Conservation (phyloP, 2,797 vertebrate genomes). For the Falco cherrug region DNA sequence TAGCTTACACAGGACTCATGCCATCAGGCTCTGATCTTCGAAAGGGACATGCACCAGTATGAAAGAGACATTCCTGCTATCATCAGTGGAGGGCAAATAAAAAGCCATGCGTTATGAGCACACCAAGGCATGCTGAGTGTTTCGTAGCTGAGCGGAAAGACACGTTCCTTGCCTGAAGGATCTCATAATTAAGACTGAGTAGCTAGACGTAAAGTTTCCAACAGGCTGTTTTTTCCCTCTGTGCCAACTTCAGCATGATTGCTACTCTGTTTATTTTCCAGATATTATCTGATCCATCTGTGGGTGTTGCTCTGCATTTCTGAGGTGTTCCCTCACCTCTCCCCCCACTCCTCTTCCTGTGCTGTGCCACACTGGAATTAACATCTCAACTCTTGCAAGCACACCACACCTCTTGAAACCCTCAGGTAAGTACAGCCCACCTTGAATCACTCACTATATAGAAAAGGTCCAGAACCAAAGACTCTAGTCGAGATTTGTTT, state of each 20-base stretch:
- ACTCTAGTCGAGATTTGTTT: background rate
- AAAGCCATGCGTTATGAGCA: background rate
- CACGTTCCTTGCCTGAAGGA: background rate
- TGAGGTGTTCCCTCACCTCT: slow-evolving; percentile 58
- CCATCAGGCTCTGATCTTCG: background rate
- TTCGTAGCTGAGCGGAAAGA: background rate
- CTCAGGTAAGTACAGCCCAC: background rate
- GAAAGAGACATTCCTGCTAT: background rate
- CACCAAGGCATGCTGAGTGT: background rate
- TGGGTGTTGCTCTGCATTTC: slow-evolving; percentile 57
- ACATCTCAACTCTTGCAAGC: slow-evolving; percentile 17
- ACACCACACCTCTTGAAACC: slow-evolving; percentile 58
- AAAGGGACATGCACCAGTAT: background rate
- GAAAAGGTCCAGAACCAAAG: background rate
- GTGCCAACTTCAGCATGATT: background rate
- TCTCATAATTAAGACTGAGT: background rate
- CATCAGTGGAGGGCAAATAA: background rate
- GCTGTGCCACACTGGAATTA: slow-evolving; percentile 57
- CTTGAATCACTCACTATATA: background rate
- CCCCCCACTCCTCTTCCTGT: slow-evolving; percentile 65
- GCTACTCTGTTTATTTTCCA: slow-evolving; percentile 23
- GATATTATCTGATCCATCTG: slow-evolving; percentile 38
- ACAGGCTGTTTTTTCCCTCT: slow-evolving; percentile 3
- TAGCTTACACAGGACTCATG: background rate
- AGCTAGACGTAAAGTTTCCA: background rate